A percentile compares a stretch with the other conserved stretches of the same genome.
phyloP scores from a whole-genome alignment of 2,888 invertebrate species.

The Nomada fabriciana region DNA sequence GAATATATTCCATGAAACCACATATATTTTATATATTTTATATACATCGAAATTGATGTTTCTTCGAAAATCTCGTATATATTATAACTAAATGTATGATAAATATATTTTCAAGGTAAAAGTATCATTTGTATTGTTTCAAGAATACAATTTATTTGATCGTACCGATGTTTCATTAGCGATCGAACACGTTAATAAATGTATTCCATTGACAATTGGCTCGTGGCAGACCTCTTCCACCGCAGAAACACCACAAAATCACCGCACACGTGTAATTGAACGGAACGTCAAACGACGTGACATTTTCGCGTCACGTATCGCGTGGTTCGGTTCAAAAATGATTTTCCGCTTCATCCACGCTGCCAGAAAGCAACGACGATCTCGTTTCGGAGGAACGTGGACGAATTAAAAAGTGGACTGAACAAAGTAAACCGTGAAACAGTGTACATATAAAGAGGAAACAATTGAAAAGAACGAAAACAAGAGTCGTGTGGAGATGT shows the following conservation, averaged over 20 bases:
- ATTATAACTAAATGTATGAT: no score
- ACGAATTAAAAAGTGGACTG: not conserved
- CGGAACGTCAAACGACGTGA: not conserved
- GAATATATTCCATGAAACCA: no score
- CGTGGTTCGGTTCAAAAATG: not conserved
- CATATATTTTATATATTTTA: no score
- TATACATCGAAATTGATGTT: no score
- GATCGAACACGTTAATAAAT: not conserved
- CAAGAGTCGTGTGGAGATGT: not conserved
- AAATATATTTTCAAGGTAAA: no score
- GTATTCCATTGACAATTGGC: not conserved
- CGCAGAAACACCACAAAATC: not conserved
- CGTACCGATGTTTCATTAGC: not conserved
- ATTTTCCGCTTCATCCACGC: not conserved
- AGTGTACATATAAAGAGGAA: not conserved
- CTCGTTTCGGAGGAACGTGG: not conserved
- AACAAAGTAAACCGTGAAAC: not conserved
- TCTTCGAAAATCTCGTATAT: no score
- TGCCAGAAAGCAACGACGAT: not conserved
- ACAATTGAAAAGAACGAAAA: conserved; percentile 25
- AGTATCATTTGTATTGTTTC: no score
- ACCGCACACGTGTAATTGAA: not conserved
- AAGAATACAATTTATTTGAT: no score
- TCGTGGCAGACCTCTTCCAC: not conserved
- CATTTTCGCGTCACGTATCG: not conserved